A percentile compares a stretch with the other conserved stretches of the same genome.
These are phyloP conservation scores for Charadrius vociferus DNA, from an alignment of 2,113 vertebrate species.

Conservation along the genomic window DNA sequence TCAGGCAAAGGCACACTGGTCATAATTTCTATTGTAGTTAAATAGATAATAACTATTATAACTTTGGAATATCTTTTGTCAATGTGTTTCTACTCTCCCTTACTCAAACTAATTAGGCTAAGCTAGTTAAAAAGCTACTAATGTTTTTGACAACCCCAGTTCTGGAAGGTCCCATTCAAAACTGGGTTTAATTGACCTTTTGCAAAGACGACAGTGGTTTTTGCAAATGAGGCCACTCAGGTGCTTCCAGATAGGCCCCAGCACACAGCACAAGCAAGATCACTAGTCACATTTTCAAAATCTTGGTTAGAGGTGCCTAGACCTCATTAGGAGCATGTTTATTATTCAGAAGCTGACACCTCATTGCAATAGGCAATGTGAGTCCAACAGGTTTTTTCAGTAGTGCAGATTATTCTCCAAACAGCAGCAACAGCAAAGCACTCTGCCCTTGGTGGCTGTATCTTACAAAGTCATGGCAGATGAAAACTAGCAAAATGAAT, in stretches of 20 bases:
- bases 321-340: slow-evolving; percentile 14
- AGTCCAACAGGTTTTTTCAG: not conserved
- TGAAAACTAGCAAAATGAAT: slow-evolving; percentile 62
- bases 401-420: not conserved
- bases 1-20: not conserved
- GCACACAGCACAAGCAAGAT: not conserved
- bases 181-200: not conserved
- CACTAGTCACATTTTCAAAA: not conserved
- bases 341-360: not conserved
- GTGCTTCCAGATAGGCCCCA: slow-evolving; percentile 31
- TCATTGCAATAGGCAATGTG: not conserved
- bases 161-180: not conserved
- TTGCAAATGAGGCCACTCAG: not conserved
- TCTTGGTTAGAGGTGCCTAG: not conserved
- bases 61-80: not conserved
- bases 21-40: not conserved
- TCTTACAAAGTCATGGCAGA: slow-evolving; percentile 71
- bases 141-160: not conserved
- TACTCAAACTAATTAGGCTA: not conserved
- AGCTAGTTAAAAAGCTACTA: not conserved
- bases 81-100: not conserved
- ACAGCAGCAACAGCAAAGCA: slow-evolving; percentile 27
- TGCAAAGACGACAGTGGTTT: not conserved
- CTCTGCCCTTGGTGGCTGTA: slow-evolving; percentile 58
- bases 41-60: not conserved